Evolutionary conservation across 2,888 invertebrate genomes (phyloP).

Genomic region (Rhagonycha fulva): DNA sequence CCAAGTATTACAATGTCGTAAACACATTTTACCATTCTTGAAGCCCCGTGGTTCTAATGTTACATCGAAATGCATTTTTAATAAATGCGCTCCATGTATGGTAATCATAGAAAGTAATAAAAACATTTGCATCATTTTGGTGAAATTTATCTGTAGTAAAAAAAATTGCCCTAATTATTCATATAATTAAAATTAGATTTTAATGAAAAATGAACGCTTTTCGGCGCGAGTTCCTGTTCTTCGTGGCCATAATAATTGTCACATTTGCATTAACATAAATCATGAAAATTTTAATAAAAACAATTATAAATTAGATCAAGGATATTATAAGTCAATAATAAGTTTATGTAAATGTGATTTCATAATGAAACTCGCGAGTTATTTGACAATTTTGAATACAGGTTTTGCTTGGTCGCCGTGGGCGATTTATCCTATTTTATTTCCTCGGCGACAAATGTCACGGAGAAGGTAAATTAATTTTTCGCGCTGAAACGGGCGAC

Average conservation of each 20-base stretch:
- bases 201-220: background rate
- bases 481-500: background rate
- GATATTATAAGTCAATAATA: conserved; percentile 3
- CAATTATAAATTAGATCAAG: conserved; percentile 11
- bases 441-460: background rate
- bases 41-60: too few species aligned
- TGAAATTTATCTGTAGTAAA: too few species aligned
- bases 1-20: too few species aligned
- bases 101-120: too few species aligned
- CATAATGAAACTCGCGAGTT: background rate
- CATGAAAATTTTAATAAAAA: background rate
- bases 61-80: too few species aligned
- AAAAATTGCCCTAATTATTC: too few species aligned
- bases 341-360: conserved; percentile 9
- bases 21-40: too few species aligned
- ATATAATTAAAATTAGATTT: background rate
- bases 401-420: background rate
- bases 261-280: background rate
- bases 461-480: background rate
- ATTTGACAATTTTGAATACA: background rate
- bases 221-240: background rate
- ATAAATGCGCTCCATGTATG: too few species aligned
- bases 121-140: too few species aligned
- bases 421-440: background rate
- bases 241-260: background rate